Base-by-base conservation (phyloP, 1,140 invertebrate genomes). In the Drosophila erecta region DNA sequence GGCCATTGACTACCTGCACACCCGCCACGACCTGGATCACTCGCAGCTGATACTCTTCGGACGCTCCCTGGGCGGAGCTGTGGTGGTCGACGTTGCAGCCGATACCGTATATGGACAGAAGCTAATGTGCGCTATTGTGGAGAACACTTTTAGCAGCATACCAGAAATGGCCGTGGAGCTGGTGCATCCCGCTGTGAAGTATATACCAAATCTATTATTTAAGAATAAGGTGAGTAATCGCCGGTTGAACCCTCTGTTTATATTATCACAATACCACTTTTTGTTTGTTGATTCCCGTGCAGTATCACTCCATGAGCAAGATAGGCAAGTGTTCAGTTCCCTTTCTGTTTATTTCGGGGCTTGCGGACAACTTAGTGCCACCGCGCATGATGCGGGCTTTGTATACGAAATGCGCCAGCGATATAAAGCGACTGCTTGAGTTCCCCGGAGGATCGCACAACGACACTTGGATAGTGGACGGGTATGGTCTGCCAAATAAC, bases 71-170 rank as follows among this genome's bases (percentile, higher is more conserved):
- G 97, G 97, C 83, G 97, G 97, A 43, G 97, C 97, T 15, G 95
- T 98, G 24, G 97, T 81, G n/a, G 96, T 98, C 78, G 96, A 98
- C 93, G 93, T 98, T 70, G 96, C 96, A 14, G 94, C 95, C 47
- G 95, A 95, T 67, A 92, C 95, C 47, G 94, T 96, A 67, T 96
- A 96, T 91, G 93, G 93, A 41, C 94, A 94, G 90, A 96, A 95
- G 93, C 95, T 98, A 62, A 96, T 96, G 94, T 97, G 96, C 79
- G 92, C 98, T 70, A 95, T 99, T 75, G 94, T 99, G 30, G 98
- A 99, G 93, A 99, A 99, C 91, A 98, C 98, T 41, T 99, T 99
- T 90, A 98, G 97, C 8, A 97, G 96, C 90, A 97, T 99, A 92
- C 97, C 97, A 27, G 97, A 98, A 74, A 98, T 98, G 95, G 97